phyloP scores from a whole-genome alignment of 64 coral and sea anemone species.

The Porites lutea region DNA sequence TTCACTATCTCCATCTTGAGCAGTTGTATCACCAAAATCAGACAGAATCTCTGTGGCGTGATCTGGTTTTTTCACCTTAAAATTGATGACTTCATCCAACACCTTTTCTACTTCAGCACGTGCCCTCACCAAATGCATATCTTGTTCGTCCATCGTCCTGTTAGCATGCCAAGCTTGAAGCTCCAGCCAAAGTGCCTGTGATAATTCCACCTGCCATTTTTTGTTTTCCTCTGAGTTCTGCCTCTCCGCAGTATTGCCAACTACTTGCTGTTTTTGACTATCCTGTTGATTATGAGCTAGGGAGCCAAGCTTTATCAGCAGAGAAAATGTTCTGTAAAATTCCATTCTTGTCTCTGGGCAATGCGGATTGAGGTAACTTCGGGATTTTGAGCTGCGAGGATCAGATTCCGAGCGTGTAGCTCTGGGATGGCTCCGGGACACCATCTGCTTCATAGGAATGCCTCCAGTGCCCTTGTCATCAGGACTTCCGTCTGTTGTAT shows the following conservation, averaged over 20 bases:
- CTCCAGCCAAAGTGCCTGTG: constrained; percentile 93
- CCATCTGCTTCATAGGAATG: neutral
- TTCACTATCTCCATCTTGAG: neutral
- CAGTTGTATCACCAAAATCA: neutral
- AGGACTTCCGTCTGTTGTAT: constrained; percentile 11
- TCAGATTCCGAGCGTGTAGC: constrained; percentile 70
- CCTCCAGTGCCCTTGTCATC: neutral
- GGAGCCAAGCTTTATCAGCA: constrained; percentile 84
- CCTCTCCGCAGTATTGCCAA: constrained; percentile 52
- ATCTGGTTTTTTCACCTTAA: constrained; percentile 59
- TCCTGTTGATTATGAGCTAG: constrained; percentile 84
- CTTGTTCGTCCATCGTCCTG: constrained; percentile 86
- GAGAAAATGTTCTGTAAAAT: constrained; percentile 88
- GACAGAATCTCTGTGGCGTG: constrained; percentile 20
- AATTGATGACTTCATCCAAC: constrained; percentile 94
- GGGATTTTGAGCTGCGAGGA: constrained; percentile 15
- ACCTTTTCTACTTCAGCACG: constrained; percentile 79
- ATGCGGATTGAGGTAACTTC: constrained; percentile 21
- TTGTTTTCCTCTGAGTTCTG: constrained; percentile 90
- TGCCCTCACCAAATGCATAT: constrained; percentile 71
- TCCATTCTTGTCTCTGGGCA: constrained; percentile 79
- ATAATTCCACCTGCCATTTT: constrained; percentile 81
- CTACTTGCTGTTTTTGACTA: constrained; percentile 41
- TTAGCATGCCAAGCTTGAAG: constrained; percentile 90
- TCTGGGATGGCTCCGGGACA: neutral